Base-by-base conservation (phyloP, 2,113 vertebrate species). In the Ameiurus melas region DNA sequence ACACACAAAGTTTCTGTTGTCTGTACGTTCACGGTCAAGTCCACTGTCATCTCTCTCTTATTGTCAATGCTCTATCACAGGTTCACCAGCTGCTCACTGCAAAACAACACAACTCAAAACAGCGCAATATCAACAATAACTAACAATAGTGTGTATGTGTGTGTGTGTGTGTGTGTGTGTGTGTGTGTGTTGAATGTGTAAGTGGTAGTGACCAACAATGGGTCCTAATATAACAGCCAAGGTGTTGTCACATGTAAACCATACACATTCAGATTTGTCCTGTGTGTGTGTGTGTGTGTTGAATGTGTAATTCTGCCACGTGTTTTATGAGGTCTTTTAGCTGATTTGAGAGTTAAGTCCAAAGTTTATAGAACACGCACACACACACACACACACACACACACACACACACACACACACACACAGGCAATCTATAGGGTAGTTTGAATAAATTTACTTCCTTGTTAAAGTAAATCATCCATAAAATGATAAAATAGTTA, bases 401-500 rank as follows among this genome's bases (percentile, higher is more conserved):
- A 75, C 36, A 36, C 70, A 36, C 33, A 73, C 71, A 75, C 71
- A 75, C 36, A 36, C 70, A 36, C 33, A 73, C 51, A 27, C 36
- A 75, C 36, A 77, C 73, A 47, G 1, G 1, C 16, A 80, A 51
- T 80, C 51, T 80, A 55, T 30, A 19, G 19, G n/a, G 14, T 19
- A 33, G 19, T 22, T 19, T 81, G 53, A 58, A 80, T 16, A 64
- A 83, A 5, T 66, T 39, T 27, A 83, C 13, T 83, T 71, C 47
- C 83, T 85, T 53, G 64, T 70, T 55, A 13, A 33, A 55, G 60
- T 84, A 68, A 60, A 75, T 85, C 19, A 73, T 85, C 53, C 25
- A 85, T 85, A 75, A 75, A 53, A 3, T 39, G 30, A n/a, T 47
- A 60, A 86, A 62, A 60, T 33, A 71, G 73, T 62, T 86, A 78